A percentile compares a stretch with the other conserved stretches of the same genome.
phyloP scores from a whole-genome alignment of 2,888 invertebrate species.

The Griposia aprilina region DNA sequence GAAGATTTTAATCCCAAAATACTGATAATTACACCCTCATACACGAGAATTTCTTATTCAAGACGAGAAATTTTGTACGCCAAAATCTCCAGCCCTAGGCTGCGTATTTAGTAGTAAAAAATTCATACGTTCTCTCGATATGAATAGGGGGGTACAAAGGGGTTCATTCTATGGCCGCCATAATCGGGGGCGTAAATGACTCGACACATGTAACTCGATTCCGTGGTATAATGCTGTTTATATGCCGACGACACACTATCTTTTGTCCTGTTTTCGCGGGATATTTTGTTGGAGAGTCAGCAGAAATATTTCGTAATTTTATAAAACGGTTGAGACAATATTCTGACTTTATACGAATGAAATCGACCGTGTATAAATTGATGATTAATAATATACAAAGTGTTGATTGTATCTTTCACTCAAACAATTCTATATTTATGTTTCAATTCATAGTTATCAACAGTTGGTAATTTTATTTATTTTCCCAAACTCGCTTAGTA shows the following conservation, averaged over 20 bases:
- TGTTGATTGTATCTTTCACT: not conserved
- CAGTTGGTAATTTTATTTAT: not conserved
- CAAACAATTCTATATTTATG: not conserved
- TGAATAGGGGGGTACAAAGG: constrained; percentile 58
- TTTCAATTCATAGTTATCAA: too few relatives aligned
- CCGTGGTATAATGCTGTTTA: constrained; percentile 81
- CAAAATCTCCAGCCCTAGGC: constrained; percentile 23
- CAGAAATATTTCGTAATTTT: constrained; percentile 35
- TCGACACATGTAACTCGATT: constrained; percentile 82
- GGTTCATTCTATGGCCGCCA: constrained; percentile 48
- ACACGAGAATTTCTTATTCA: constrained; percentile 38
- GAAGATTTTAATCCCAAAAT: constrained; percentile 8
- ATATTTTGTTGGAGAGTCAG: constrained; percentile 70
- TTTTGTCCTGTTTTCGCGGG: constrained; percentile 78
- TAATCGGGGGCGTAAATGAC: constrained; percentile 69
- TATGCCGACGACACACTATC: constrained; percentile 78
- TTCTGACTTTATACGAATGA: too few relatives aligned
- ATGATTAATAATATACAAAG: not conserved
- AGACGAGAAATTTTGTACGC: constrained; percentile 26
- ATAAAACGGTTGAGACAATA: too few relatives aligned
- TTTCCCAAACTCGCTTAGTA: not conserved
- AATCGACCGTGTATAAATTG: not conserved
- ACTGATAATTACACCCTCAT: constrained; percentile 16
- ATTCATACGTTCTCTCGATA: constrained; percentile 42
- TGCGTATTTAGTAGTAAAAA: constrained; percentile 45